Base-by-base conservation (phyloP, 2,113 vertebrate species). In the Zeus faber region DNA sequence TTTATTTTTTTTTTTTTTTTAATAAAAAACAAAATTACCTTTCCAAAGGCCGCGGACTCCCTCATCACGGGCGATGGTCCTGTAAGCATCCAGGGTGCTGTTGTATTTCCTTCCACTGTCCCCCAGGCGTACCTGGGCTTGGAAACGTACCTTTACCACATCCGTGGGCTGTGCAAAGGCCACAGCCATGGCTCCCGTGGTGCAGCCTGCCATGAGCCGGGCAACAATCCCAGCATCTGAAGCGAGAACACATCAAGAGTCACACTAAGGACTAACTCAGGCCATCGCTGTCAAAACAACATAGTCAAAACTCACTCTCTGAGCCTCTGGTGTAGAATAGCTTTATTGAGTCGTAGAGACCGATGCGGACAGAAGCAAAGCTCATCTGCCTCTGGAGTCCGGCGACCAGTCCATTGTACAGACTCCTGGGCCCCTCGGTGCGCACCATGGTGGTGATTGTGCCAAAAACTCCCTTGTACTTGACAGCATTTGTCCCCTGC, bases 61-160 rank as follows among this genome's bases (percentile, higher is more conserved):
- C 47, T 96, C 94, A 10, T 93, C 85, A 37, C 82, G 81, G 14
- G 92, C 92, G 1, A 96, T 96, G 14, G 91, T 94, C 78, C 79
- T 91, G 55, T 96, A 96, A 48, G 94, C 94, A 0, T 93, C 85
- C 4, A 95, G 22, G 0, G 94, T 95, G 59, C 94, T 77, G 10
- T 89, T 93, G 72, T 96, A 95, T 37, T 92, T 82, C 65, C 80
- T 87, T 41, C 56, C 68, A 1, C 87, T 81, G 0, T 86, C 87
- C 1, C 73, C 37, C 11, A 79, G 41, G 6, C 82, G 88, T 5
- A 79, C 85, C 72, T 91, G 91, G 0, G 93, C 91, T 65, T 95
- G 93, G 72, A 95, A 95, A 2, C 91, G 85, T 29, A 95, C 93
- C 74, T 95, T 95, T 8, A 96, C 94, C 67, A 95, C 94, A 49